Conservation (phyloP, 1,140 invertebrate species). For the Lepidotrigona ventralis region DNA sequence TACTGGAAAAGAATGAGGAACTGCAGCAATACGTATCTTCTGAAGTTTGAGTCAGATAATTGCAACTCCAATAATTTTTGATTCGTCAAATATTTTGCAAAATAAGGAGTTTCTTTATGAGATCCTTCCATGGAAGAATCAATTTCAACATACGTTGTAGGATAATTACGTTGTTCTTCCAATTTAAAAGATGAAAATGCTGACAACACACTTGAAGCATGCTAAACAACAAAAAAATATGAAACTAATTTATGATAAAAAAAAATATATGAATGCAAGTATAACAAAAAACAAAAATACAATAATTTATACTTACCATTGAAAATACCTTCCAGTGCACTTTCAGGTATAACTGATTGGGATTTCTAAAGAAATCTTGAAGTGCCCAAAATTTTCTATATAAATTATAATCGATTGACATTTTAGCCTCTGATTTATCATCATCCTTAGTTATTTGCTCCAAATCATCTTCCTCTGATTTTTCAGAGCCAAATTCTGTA, state of each 20-base stretch:
- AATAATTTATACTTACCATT: slow-evolving; percentile 83
- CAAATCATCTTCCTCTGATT: slow-evolving; percentile 83
- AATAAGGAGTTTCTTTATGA: too few relatives aligned
- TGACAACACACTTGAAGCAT: slow-evolving; percentile 90
- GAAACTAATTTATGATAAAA: slow-evolving; percentile 18
- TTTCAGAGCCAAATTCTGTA: slow-evolving; percentile 90
- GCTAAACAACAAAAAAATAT: slow-evolving; percentile 81
- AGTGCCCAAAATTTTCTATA: slow-evolving; percentile 99
- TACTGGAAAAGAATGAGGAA: too few relatives aligned
- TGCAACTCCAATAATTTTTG: too few relatives aligned
- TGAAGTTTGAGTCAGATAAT: too few relatives aligned
- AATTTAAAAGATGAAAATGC: too few relatives aligned
- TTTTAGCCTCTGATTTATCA: slow-evolving; percentile 81
- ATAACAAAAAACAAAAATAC: slow-evolving; percentile 14
- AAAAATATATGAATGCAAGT: slow-evolving; percentile 7
- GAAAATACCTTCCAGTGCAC: slow-evolving; percentile 96
- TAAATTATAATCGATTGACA: slow-evolving; percentile 94
- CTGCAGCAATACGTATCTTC: too few relatives aligned
- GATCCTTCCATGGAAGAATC: too few relatives aligned
- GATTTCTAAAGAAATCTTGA: slow-evolving; percentile 97
- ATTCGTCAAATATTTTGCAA: too few relatives aligned
- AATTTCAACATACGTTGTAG: too few relatives aligned
- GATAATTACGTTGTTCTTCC: too few relatives aligned
- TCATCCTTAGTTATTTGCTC: slow-evolving; percentile 83
- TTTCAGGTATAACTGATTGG: slow-evolving; percentile 95